phyloP scores from a whole-genome alignment of 2,797 vertebrate species.

The Telmatherina bonti region DNA sequence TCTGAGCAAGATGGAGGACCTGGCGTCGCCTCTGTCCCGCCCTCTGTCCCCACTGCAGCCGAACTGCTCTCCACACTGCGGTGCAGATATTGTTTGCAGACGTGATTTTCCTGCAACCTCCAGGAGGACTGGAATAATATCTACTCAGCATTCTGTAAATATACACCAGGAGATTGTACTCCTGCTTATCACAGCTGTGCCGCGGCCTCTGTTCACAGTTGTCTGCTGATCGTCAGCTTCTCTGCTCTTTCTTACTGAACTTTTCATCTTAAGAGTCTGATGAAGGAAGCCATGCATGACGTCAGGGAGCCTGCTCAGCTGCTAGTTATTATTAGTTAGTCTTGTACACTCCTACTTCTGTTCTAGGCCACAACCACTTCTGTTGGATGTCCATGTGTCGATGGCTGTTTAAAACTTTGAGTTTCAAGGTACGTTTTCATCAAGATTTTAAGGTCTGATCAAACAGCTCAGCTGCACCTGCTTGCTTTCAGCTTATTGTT shows the following conservation, averaged over 20 bases:
- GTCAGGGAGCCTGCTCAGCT: conserved; percentile 36
- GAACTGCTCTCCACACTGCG: conserved; percentile 24
- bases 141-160: conserved; percentile 75
- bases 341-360: conserved; percentile 10
- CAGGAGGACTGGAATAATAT: conserved; percentile 64
- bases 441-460: not conserved
- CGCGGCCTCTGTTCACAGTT: conserved; percentile 21
- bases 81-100: conserved; percentile 44
- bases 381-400: not conserved
- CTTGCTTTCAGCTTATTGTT: not conserved
- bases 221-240: conserved; percentile 41
- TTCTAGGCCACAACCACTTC: conserved; percentile 39
- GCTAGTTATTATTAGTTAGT: conserved; percentile 56
- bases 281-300: conserved; percentile 35
- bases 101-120: conserved; percentile 56
- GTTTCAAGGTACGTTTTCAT: conserved; percentile 6
- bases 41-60: conserved; percentile 49
- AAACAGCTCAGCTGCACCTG: not conserved
- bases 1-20: conserved; percentile 75
- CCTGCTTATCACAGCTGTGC: conserved; percentile 50
- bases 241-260: conserved; percentile 52
- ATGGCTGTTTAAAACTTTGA: not conserved
- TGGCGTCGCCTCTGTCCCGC: conserved; percentile 40
- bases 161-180: conserved; percentile 54
- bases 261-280: conserved; percentile 42